phyloP scores from a whole-genome alignment of 2,797 vertebrate genomes.

The Chromobotia macracanthus region DNA sequence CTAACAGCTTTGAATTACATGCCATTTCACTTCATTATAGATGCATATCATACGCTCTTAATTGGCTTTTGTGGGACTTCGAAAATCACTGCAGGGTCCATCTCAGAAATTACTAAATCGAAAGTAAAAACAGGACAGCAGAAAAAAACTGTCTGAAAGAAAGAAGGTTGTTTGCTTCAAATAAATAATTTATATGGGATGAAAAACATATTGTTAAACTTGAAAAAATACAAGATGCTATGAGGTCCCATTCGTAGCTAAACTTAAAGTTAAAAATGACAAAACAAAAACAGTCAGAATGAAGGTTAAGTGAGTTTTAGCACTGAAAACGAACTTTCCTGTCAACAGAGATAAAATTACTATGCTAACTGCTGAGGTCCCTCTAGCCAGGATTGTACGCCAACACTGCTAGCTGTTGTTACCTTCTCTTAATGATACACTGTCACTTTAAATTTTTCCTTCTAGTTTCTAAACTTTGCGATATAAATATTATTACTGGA shows the following conservation, averaged over 20 bases:
- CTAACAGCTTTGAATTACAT: constrained; percentile 62
- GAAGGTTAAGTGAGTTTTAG: constrained; percentile 39
- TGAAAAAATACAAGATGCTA: constrained; percentile 38
- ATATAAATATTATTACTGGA: too few relatives aligned
- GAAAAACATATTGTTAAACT: constrained; percentile 25
- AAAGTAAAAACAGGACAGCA: constrained; percentile 20
- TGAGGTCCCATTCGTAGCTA: constrained; percentile 9
- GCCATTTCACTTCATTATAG: constrained; percentile 64
- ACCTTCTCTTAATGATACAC: constrained; percentile 42
- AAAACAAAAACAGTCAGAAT: constrained; percentile 27
- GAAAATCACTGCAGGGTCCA: constrained; percentile 59
- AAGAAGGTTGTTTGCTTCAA: constrained; percentile 58
- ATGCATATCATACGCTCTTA: constrained; percentile 64
- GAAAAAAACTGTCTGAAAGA: constrained; percentile 33
- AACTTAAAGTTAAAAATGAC: constrained; percentile 28
- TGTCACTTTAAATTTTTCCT: constrained; percentile 3
- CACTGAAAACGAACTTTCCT: constrained; percentile 33
- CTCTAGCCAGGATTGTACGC: constrained; percentile 39
- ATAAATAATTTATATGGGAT: constrained; percentile 47
- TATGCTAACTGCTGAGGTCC: constrained; percentile 51
- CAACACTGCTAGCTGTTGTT: constrained; percentile 39
- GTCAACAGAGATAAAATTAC: constrained; percentile 54
- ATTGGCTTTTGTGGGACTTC: constrained; percentile 68
- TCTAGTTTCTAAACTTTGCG: too few relatives aligned
- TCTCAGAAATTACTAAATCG: constrained; percentile 57